Base-by-base conservation (phyloP, 2,888 invertebrate species). In the Melanophora roralis region DNA sequence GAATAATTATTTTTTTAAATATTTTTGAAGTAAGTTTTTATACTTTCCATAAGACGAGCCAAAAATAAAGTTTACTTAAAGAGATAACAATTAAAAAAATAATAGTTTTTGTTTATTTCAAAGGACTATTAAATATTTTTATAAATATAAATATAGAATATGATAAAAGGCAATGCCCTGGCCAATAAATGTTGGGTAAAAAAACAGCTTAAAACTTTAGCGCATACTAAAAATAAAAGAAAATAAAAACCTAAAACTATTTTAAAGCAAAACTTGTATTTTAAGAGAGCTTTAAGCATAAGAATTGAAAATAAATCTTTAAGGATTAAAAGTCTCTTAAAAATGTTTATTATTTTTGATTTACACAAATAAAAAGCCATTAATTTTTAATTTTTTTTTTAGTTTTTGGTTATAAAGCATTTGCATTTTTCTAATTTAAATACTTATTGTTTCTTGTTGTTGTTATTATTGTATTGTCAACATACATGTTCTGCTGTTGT, bases 401-500 rank as follows among this genome's bases (percentile, higher is more conserved):
- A 67, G 59, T 43, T 49, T 68, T 27, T 65, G 59, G 43, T 12
- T 47, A 78, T 55, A 79, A 77, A 79, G 77, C 62, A 78, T 72
- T 57, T 64, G 47, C 68, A 55, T 62, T 73, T 79, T 65, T 72
- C 53, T 53, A 60, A 55, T 45, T 72, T 74, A 64, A 72, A 78
- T 80, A 82, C 74, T 81, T 76, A 80, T 72, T 82, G 43, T 76
- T 69, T 59, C 45, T n/a, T 14, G 12, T 34, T 21, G 7, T 23
- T 0, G 9, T 51, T 51, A 5, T 36, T 7, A 16, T 14, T 45
- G 55, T 47, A 38, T 75, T 57, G 73, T 82, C 78, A 84, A 95
- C 96, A 93, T 96, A 96, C 96, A 96, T 96, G 94, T 95, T 94
- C 93, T 96, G 96, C 93, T 96, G 96, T 93, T 96, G 96, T 92